phyloP scores from a whole-genome alignment of 2,888 invertebrate species.

The Acrocyrtus sp. region DNA sequence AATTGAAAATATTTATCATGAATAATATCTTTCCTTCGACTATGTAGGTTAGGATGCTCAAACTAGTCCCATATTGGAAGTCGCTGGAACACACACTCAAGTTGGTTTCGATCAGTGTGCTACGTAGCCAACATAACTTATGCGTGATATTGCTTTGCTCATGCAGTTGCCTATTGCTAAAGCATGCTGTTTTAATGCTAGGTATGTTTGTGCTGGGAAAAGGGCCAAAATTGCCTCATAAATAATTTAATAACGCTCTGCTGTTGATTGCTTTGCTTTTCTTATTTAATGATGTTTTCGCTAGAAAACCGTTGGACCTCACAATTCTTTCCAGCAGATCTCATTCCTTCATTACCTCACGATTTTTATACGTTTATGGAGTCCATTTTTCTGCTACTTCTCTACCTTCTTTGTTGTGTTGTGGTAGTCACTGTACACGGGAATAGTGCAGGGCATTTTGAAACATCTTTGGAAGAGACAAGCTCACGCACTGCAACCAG shows the following conservation, averaged over 20 bases:
- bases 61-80: slow-evolving; percentile 31
- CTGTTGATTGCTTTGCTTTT: too few species aligned
- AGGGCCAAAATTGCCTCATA: too few species aligned
- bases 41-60: slow-evolving; percentile 45
- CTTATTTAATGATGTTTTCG: background rate
- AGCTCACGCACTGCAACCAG: too few species aligned
- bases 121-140: slow-evolving; percentile 18
- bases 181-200: slow-evolving; percentile 8
- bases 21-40: too few species aligned
- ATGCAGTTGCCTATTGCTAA: slow-evolving; percentile 18
- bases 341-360: background rate
- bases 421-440: slow-evolving; percentile 5
- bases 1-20: too few species aligned
- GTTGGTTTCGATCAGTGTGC: background rate
- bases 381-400: slow-evolving; percentile 4
- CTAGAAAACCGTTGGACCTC: background rate
- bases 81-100: slow-evolving; percentile 31
- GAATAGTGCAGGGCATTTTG: background rate
- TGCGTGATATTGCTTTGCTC: slow-evolving; percentile 48
- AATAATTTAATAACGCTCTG: too few species aligned
- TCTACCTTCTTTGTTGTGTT: slow-evolving; percentile 12
- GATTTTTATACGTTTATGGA: background rate
- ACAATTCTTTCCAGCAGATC: background rate
- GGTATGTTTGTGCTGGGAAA: background rate
- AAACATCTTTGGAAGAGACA: background rate